phyloP scores from a whole-genome alignment of 2,888 invertebrate species.

The Macrophya alboannulata region DNA sequence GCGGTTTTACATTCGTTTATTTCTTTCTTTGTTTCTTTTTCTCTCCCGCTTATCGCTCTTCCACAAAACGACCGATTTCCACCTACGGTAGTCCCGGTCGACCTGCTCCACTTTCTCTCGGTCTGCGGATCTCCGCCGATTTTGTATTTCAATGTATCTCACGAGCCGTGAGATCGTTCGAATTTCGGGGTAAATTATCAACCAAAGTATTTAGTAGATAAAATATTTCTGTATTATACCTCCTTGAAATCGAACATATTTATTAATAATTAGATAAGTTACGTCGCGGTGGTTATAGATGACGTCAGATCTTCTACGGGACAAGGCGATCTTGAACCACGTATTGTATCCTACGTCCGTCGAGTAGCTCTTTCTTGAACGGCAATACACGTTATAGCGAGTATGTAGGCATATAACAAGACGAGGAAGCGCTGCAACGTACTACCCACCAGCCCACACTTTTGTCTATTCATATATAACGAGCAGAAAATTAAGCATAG shows the following conservation, averaged over 20 bases:
- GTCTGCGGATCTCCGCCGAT: constrained; percentile 29
- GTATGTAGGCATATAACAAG: neutral
- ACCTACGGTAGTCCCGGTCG: constrained; percentile 13
- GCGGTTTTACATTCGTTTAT: neutral
- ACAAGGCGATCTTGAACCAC: constrained; percentile 36
- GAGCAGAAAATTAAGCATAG: constrained; percentile 20
- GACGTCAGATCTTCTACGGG: constrained; percentile 15
- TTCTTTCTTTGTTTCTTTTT: neutral
- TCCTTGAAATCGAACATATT: too few species aligned
- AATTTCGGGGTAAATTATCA: too few species aligned
- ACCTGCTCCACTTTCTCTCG: constrained; percentile 45
- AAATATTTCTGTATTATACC: too few species aligned
- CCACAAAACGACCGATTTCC: neutral
- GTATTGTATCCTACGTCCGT: neutral
- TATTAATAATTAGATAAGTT: too few species aligned
- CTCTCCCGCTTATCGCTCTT: neutral
- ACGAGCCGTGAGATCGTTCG: neutral
- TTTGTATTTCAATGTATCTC: neutral
- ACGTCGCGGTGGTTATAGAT: neutral
- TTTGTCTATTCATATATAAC: constrained; percentile 5
- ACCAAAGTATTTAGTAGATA: too few species aligned
- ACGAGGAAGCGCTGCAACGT: constrained; percentile 12
- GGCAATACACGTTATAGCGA: constrained; percentile 11
- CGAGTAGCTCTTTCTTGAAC: constrained; percentile 17
- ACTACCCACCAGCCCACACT: neutral